Evolutionary conservation across 2,888 invertebrate genomes (phyloP).

Genomic region (Panopea generosa): DNA sequence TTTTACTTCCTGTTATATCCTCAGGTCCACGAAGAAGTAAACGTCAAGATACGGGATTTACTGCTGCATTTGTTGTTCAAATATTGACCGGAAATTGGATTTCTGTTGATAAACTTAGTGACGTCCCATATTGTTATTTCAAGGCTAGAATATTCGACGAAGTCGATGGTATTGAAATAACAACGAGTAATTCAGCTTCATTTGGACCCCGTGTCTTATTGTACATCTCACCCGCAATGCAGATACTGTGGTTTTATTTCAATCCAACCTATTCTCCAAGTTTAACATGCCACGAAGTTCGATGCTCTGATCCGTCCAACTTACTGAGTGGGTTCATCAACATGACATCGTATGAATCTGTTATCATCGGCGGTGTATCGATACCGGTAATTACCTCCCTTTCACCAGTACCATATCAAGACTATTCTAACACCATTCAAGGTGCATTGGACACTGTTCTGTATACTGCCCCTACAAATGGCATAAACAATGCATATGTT

Average conservation of each 20-base stretch:
- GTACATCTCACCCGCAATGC: too few relatives aligned
- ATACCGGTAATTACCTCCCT: conserved; percentile 14
- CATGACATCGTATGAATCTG: conserved; percentile 25
- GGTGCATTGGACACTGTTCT: not conserved
- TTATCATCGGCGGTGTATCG: conserved; percentile 12
- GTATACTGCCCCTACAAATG: conserved; percentile 4
- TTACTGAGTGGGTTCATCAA: conserved; percentile 21
- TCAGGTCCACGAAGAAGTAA: not conserved
- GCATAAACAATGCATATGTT: conserved; percentile 11
- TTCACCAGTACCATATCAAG: not conserved
- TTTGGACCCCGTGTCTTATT: conserved; percentile 17
- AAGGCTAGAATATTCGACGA: conserved; percentile 29
- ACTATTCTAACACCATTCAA: conserved; percentile 5
- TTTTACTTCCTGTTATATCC: too few relatives aligned
- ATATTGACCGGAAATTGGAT: conserved; percentile 15
- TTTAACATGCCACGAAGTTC: too few relatives aligned
- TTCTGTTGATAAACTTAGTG: conserved; percentile 6
- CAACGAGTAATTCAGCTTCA: conserved; percentile 8
- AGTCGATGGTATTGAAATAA: conserved; percentile 14
- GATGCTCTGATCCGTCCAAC: not conserved
- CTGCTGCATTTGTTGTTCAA: not conserved
- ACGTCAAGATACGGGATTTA: conserved; percentile 11
- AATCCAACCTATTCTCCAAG: too few relatives aligned
- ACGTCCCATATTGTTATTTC: conserved; percentile 29
- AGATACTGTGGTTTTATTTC: too few relatives aligned